Conservation (phyloP, 2,797 vertebrate species). For the Micromesistius poutassou region DNA sequence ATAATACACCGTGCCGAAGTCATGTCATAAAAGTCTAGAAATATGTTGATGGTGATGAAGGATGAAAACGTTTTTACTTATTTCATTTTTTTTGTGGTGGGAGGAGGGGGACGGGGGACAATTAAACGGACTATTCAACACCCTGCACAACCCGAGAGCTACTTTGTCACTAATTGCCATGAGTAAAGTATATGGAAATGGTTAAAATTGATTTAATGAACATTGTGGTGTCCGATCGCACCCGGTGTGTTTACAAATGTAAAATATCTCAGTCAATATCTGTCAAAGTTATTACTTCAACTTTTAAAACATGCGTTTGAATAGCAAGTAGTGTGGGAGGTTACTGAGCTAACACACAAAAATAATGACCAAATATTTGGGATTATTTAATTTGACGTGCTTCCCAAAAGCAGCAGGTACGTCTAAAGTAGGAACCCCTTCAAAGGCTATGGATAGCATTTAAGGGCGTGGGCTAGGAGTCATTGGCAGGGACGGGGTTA, state of each 20-base stretch:
- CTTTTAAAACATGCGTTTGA: neutral
- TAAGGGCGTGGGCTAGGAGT: neutral
- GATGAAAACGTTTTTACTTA: slow-evolving; percentile 58
- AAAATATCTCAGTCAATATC: neutral
- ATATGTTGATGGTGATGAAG: slow-evolving; percentile 70
- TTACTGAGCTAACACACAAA: neutral
- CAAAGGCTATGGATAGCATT: slow-evolving; percentile 1
- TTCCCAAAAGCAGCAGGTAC: neutral
- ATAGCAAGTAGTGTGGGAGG: neutral
- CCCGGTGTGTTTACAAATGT: neutral
- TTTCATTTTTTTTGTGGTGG: neutral
- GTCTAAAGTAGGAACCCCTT: neutral
- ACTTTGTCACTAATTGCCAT: slow-evolving; percentile 60
- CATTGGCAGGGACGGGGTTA: neutral
- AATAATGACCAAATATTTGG: neutral
- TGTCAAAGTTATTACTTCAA: neutral
- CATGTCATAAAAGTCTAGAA: slow-evolving; percentile 64
- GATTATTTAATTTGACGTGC: neutral
- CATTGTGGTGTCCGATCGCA: neutral
- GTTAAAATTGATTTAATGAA: neutral
- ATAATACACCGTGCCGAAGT: slow-evolving; percentile 57
- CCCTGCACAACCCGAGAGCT: slow-evolving; percentile 48
- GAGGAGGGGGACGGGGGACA: slow-evolving; percentile 12
- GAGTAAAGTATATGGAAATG: slow-evolving; percentile 45
- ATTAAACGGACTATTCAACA: slow-evolving; percentile 66